phyloP scores from a whole-genome alignment of 2,113 vertebrate species.

The Gadus macrocephalus region DNA sequence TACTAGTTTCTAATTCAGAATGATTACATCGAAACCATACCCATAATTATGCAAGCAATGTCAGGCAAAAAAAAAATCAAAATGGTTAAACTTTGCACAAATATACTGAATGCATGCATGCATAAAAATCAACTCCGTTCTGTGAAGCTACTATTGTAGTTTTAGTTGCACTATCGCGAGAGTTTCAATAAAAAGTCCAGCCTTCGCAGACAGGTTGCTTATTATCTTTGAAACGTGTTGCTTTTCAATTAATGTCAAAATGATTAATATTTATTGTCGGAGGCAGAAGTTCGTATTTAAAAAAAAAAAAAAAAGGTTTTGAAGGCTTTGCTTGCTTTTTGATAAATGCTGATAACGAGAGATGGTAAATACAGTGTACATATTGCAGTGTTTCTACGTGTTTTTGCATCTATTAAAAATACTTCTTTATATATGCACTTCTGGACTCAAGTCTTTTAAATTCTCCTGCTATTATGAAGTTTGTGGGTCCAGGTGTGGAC shows the following conservation, averaged over 20 bases:
- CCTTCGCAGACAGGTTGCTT: constrained; percentile 54
- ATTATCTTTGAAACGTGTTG: constrained; percentile 53
- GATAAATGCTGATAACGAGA: constrained; percentile 50
- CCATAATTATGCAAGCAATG: too few relatives aligned
- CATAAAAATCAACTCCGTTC: constrained; percentile 44
- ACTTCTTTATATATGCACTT: constrained; percentile 56
- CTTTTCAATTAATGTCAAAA: constrained; percentile 39
- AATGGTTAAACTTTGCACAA: constrained; percentile 57
- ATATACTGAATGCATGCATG: constrained; percentile 48
- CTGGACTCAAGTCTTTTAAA: constrained; percentile 10
- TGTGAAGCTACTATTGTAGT: constrained; percentile 49
- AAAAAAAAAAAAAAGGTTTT: constrained; percentile 55
- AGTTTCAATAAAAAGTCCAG: constrained; percentile 51
- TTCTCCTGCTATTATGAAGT: neutral
- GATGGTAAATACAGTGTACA: constrained; percentile 60
- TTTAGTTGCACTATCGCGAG: constrained; percentile 69
- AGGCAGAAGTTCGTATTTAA: constrained; percentile 65
- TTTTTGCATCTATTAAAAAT: constrained; percentile 72
- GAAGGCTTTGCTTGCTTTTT: constrained; percentile 61
- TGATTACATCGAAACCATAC: too few relatives aligned
- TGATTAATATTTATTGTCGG: constrained; percentile 74
- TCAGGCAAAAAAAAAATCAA: too few relatives aligned
- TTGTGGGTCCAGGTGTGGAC: neutral
- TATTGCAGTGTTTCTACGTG: constrained; percentile 65
- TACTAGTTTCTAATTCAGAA: too few relatives aligned